A percentile compares a stretch with the other conserved stretches of the same genome.
These are phyloP conservation scores for Drosophila nigrodunni DNA, from an alignment of 1,140 invertebrate species.

Conservation along the genomic window DNA sequence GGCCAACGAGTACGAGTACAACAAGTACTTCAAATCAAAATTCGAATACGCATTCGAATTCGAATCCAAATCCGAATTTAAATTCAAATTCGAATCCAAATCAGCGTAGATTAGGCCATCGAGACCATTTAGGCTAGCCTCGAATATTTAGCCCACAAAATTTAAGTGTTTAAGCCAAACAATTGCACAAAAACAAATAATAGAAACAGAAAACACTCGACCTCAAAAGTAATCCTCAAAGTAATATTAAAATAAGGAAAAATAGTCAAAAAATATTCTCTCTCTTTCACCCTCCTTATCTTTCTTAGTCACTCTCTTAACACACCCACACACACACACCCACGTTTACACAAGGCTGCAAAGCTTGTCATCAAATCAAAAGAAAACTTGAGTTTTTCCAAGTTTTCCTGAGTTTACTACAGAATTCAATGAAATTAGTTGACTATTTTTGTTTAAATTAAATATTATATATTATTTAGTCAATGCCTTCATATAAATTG, in stretches of 20 bases:
- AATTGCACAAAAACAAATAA: not conserved
- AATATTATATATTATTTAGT: not conserved
- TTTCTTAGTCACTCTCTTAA: constrained; percentile 1
- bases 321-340: not conserved
- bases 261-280: not conserved
- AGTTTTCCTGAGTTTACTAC: not conserved
- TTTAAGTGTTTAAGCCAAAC: constrained; percentile 14
- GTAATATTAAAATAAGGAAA: not conserved
- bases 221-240: constrained; percentile 1
- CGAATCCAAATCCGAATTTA: constrained; percentile 7
- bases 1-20: constrained; percentile 75
- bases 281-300: constrained; percentile 4
- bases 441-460: not conserved
- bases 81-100: constrained; percentile 13
- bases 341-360: constrained; percentile 2
- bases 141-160: constrained; percentile 23
- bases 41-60: constrained; percentile 39
- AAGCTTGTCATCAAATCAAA: not conserved
- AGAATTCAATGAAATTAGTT: not conserved
- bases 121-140: constrained; percentile 44
- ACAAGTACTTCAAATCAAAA: constrained; percentile 49
- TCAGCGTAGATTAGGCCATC: constrained; percentile 49
- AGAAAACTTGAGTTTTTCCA: not conserved
- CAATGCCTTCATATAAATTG: too few species aligned
- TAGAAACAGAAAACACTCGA: not conserved